These are phyloP conservation scores for Batillaria attramentaria DNA, from an alignment of 1,140 invertebrate genomes.

Conservation along the genomic window DNA sequence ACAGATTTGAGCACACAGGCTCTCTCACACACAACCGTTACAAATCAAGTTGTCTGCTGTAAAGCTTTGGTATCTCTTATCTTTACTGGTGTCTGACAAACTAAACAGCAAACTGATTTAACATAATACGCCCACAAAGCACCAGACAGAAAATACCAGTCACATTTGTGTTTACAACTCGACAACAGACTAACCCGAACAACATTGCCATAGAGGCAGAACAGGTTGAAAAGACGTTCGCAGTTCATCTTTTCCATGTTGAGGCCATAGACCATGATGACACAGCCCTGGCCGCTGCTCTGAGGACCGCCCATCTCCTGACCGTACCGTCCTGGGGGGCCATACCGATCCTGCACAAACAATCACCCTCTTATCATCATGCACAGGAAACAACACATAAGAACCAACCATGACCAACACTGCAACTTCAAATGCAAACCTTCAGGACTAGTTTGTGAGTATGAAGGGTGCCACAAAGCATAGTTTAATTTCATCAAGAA, in stretches of 20 bases:
- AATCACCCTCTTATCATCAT: neutral
- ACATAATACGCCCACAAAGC: no score
- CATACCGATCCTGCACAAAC: conserved; percentile 37
- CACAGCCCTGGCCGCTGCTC: conserved; percentile 82
- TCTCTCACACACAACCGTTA: no score
- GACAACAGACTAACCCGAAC: conserved; percentile 85
- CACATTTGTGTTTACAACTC: no score
- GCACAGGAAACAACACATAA: neutral
- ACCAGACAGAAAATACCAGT: no score
- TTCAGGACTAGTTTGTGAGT: no score
- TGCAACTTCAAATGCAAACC: neutral
- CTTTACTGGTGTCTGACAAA: no score
- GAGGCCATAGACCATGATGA: conserved; percentile 98
- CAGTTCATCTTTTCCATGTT: conserved; percentile 94
- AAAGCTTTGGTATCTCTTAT: no score
- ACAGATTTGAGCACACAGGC: no score
- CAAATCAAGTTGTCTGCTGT: no score
- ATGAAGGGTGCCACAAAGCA: no score
- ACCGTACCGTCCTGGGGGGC: conserved; percentile 35
- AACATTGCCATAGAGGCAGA: conserved; percentile 99
- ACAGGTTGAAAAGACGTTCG: conserved; percentile 98
- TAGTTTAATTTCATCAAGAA: no score
- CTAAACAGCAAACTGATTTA: no score
- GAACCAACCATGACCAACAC: neutral
- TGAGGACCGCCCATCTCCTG: conserved; percentile 32